A percentile compares a stretch with the other conserved stretches of the same genome.
These are phyloP conservation scores for Drosophila leontia DNA, from an alignment of 1,140 invertebrate genomes.

Conservation along the genomic window DNA sequence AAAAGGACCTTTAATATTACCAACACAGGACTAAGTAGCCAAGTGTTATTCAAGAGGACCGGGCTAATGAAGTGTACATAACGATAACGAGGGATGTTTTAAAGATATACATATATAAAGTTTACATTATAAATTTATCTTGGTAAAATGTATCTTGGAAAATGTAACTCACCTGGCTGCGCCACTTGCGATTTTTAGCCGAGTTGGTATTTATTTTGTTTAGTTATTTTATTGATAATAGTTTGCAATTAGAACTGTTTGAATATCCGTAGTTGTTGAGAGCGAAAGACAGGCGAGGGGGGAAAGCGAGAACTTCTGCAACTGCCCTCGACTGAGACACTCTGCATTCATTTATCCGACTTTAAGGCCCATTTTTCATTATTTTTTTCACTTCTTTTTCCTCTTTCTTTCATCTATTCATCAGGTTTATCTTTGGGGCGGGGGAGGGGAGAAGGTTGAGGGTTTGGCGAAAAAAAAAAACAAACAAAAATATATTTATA, in stretches of 20 bases:
- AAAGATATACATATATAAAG: background rate
- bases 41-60: background rate
- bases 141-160: too few relatives aligned
- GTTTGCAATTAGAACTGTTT: conserved; percentile 39
- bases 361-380: conserved; percentile 4
- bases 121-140: too few relatives aligned
- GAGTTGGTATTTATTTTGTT: conserved; percentile 40
- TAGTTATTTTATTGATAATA: conserved; percentile 53
- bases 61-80: conserved; percentile 4
- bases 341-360: conserved; percentile 37
- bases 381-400: background rate
- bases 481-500: conserved; percentile 11
- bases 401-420: conserved; percentile 8
- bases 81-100: background rate
- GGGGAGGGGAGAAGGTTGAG: too few relatives aligned
- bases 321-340: conserved; percentile 35
- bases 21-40: background rate
- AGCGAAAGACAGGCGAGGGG: conserved; percentile 29
- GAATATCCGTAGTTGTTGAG: conserved; percentile 43
- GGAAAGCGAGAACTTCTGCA: conserved; percentile 23
- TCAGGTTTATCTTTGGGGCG: conserved; percentile 40
- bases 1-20: background rate
- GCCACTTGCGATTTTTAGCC: conserved; percentile 25
- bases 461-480: background rate
- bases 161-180: conserved; percentile 52